Conservation (phyloP, 2,113 vertebrate genomes). For the Grallaria varia region DNA sequence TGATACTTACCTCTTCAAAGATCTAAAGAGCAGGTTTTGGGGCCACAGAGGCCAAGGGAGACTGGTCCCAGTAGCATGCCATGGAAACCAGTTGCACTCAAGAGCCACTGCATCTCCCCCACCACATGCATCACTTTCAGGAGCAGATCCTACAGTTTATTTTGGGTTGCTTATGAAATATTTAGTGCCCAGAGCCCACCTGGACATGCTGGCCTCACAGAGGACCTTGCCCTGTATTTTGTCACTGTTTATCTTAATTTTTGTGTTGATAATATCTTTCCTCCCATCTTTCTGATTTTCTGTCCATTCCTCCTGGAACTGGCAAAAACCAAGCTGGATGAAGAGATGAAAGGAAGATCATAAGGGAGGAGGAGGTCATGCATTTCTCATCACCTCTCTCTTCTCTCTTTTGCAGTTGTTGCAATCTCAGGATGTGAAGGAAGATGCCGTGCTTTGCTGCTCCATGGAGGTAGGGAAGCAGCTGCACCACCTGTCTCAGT, state of each 20-base stretch:
- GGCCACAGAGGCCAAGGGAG: not conserved
- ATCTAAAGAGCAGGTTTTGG: not conserved
- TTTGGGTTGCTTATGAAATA: not conserved
- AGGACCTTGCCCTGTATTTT: not conserved
- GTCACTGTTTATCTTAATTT: not conserved
- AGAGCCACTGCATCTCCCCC: not conserved
- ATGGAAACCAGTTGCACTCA: not conserved
- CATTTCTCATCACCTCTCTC: not conserved
- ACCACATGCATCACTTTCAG: not conserved
- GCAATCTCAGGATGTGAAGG: constrained; percentile 91
- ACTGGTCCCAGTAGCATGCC: not conserved
- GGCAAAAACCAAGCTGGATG: not conserved
- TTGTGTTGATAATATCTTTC: not conserved
- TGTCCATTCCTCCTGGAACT: not conserved
- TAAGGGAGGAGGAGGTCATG: not conserved
- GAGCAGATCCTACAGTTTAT: not conserved
- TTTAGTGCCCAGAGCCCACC: not conserved
- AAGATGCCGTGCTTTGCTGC: constrained; percentile 95
- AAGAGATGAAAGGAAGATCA: not conserved
- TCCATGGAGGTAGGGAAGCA: constrained; percentile 89
- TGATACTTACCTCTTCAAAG: not conserved
- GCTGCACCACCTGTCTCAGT: not conserved
- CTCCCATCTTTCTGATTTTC: not conserved
- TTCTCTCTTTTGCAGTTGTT: constrained; percentile 79
- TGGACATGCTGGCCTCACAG: fast-evolving